These are phyloP conservation scores for Drosophila nr. fundita DNA, from an alignment of 2,888 invertebrate genomes.

Conservation along the genomic window DNA sequence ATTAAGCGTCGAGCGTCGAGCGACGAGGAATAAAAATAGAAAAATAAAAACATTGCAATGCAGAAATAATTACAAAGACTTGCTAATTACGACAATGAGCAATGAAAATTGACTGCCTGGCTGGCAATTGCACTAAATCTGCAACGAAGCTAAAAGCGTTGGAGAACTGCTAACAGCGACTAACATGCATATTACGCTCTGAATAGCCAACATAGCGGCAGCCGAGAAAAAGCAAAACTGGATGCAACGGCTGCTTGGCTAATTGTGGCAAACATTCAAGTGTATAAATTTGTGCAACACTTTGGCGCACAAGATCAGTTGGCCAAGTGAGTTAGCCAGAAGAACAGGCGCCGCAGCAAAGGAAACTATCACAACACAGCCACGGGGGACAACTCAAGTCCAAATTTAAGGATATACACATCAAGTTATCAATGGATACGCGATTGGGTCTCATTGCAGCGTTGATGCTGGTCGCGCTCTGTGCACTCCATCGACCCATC, in stretches of 20 bases:
- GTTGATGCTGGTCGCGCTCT: slow-evolving; percentile 58
- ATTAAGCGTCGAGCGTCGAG: slow-evolving; percentile 50
- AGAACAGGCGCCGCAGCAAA: slow-evolving; percentile 23
- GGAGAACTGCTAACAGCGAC: slow-evolving; percentile 40
- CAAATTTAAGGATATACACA: slow-evolving; percentile 30
- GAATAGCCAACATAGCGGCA: slow-evolving; percentile 68
- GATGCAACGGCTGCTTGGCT: slow-evolving; percentile 76
- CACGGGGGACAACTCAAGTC: slow-evolving; percentile 11
- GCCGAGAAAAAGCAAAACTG: slow-evolving; percentile 64
- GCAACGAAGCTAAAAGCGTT: slow-evolving; percentile 76
- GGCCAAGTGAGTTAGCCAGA: slow-evolving; percentile 65
- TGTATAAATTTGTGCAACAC: slow-evolving; percentile 80
- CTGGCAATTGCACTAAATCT: slow-evolving; percentile 80
- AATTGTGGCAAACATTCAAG: slow-evolving; percentile 75
- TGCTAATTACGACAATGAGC: slow-evolving; percentile 75
- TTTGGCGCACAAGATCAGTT: slow-evolving; percentile 81
- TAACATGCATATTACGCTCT: slow-evolving; percentile 80
- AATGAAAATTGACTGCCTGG: slow-evolving; percentile 62
- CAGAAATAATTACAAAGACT: slow-evolving; percentile 71
- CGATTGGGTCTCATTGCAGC: slow-evolving; percentile 63
- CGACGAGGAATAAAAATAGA: slow-evolving; percentile 11
- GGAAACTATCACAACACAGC: background rate
- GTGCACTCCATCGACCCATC: slow-evolving; percentile 24
- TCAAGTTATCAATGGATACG: slow-evolving; percentile 65
- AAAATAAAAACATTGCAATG: slow-evolving; percentile 32